Base-by-base conservation (phyloP, 2,888 invertebrate genomes). In the Phoronis australis region DNA sequence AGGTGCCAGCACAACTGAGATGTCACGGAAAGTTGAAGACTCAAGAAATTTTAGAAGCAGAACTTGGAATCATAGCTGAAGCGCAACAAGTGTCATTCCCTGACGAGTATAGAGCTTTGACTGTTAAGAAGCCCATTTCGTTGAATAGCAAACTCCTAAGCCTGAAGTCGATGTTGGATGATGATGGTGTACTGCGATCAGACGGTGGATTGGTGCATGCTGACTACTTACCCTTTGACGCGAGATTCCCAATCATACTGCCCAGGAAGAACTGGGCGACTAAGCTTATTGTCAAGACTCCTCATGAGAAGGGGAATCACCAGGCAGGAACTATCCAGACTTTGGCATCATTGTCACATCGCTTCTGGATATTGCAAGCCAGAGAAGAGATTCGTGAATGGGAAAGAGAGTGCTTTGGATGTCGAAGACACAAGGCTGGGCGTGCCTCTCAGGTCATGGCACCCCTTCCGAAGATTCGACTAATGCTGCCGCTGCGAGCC, bases 281-380 rank as follows among this genome's bases (percentile, higher is more conserved):
- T 24, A 44, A 43, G 25, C 45, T 55, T 4, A 37, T 55, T n/a
- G 38, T 55, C 5, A 42, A 26, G 12, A 12, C 38, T 35, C 22
- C 45, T 39, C 55, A 55, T 41, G 45, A 42, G 0, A n/a, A 47
- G 24, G 47, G 45, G 15, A 25, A 42, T 35, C 51, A 54, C 45
- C 24, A 38, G 9, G 37, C 22, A 9, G 50, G 55, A 15, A 47
- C 50, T 2, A 50, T 47, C 24, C 50, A 50, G 15, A 22, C 37
- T 4, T 35, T 55, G n/a, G 37, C 47, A 25, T 35, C 23, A 5
- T 5, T 55, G 12, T 44, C 43, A 6, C 18, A 49, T 9, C 26
- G 49, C 24, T 56, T 38, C 40, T 51, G 50, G 51, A 50, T 56
- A 37, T 24, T 54, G 21, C 31, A 47, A 18, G 55, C 42, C n/a